Evolutionary conservation across 2,888 invertebrate genomes (phyloP), one percentile per base, ranked within the genome.

Genomic region (Ophion ellenae): DNA sequence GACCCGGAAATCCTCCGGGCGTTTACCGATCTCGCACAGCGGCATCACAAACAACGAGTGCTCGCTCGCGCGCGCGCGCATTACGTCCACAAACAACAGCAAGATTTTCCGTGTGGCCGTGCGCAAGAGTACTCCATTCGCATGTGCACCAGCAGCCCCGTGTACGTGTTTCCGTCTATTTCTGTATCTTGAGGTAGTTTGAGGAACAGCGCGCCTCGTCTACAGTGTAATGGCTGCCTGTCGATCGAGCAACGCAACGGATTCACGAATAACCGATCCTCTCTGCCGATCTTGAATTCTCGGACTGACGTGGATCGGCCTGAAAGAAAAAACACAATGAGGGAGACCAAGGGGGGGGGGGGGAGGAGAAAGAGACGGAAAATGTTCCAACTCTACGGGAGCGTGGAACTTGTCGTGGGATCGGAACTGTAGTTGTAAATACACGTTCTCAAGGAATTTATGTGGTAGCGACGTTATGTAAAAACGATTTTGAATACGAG

Each of bases 1-100:
- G 76, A 88, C 87, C 87, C 88, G 90, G 90, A 91, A 90, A 89
- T 90, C 90, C 90, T 90, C 87, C 84, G 86, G 90, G 90, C 91
- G 89, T 89, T 88, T 87, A 88, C 88, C 86, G 86, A 89, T 88
- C 88, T 87, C 81, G 86, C 69, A 36, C 66, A 81, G 40, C 85
- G 67, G 59, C 59, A 73, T 73, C 77, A 57, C 81, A 61, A 78
- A 78, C 75, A 32, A 73, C 76, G 40, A 40, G 40, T 6, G 67
- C 79, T 59, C 53, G 10, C 24, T 24, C 63, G 45, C 69, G 32
- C 61, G 45, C 69, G 32, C 61, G 53, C 64, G 70, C 63, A 80
- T 79, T 61, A 80, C 45, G 63, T 71, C 36, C 61, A 64, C 70
- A 63, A 80, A 80, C 64, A 80, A 71, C 78, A 47, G 61, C 61